Conservation (phyloP, 2,888 invertebrate species). For the Rhingia rostrata region DNA sequence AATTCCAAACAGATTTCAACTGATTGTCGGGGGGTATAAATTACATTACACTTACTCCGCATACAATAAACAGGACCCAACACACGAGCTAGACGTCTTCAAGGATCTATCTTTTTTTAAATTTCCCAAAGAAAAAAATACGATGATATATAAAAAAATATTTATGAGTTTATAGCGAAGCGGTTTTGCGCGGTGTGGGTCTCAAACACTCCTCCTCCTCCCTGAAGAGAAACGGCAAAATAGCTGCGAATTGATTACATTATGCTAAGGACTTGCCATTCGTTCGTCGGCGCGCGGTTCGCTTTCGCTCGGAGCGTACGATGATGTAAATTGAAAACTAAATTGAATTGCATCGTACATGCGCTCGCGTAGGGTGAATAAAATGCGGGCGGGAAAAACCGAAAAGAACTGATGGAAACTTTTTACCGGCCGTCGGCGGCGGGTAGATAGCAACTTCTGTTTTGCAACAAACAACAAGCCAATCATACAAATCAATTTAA, state of each 20-base stretch:
- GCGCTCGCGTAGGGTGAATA: conserved; percentile 32
- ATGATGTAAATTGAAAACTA: conserved; percentile 74
- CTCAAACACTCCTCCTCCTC: not conserved
- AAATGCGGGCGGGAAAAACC: conserved; percentile 1
- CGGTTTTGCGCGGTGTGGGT: not conserved
- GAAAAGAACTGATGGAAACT: conserved; percentile 8
- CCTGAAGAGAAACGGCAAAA: conserved; percentile 59
- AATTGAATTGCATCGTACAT: conserved; percentile 72
- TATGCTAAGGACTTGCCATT: conserved; percentile 71
- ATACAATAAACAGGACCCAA: conserved; percentile 35
- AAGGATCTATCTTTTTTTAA: conserved; percentile 51
- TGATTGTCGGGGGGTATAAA: conserved; percentile 70
- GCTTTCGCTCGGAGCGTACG: conserved; percentile 63
- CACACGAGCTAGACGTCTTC: conserved; percentile 19
- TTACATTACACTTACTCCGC: conserved; percentile 69
- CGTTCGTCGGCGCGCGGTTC: conserved; percentile 15
- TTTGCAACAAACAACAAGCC: conserved; percentile 74
- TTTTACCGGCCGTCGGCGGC: not conserved
- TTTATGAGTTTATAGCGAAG: conserved; percentile 70
- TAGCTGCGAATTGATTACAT: conserved; percentile 73
- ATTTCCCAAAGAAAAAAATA: conserved; percentile 42
- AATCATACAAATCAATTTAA: conserved; percentile 75
- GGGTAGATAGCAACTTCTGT: conserved; percentile 58
- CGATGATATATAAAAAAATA: conserved; percentile 58
- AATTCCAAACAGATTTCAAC: conserved; percentile 72